These are phyloP conservation scores for Cataglyphis albicans DNA, from an alignment of 2,888 invertebrate species.

Conservation along the genomic window DNA sequence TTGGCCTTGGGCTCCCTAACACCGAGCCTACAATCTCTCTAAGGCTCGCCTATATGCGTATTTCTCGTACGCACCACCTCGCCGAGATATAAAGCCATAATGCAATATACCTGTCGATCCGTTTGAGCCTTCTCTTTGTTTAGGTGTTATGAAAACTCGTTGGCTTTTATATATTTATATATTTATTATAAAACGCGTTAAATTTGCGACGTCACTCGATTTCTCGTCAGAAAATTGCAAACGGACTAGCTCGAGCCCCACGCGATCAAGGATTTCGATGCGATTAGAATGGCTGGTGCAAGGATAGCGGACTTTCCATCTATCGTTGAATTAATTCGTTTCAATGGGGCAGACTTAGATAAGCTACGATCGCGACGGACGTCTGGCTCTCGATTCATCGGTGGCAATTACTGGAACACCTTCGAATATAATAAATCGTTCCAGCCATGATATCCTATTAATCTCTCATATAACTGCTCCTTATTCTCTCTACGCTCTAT, in stretches of 20 bases:
- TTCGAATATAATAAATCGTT: constrained; percentile 2
- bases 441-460: not conserved
- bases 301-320: constrained; percentile 69
- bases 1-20: constrained; percentile 84
- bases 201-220: constrained; percentile 21
- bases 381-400: constrained; percentile 16
- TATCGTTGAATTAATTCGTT: constrained; percentile 69
- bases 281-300: constrained; percentile 72
- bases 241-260: constrained; percentile 60
- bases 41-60: constrained; percentile 75
- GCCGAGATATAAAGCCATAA: constrained; percentile 72
- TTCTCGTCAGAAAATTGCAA: constrained; percentile 56
- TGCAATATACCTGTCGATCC: constrained; percentile 74
- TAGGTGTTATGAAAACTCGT: constrained; percentile 64
- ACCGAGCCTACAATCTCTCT: constrained; percentile 83
- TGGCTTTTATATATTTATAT: not conserved
- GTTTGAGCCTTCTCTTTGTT: constrained; percentile 73
- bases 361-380: constrained; percentile 42
- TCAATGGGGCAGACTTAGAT: constrained; percentile 53
- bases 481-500: not conserved
- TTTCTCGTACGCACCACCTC: constrained; percentile 67
- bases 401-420: not conserved
- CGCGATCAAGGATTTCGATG: constrained; percentile 72
- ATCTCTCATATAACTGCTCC: not conserved
- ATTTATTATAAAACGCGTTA: not conserved